Evolutionary conservation across 2,113 vertebrate genomes (phyloP), one percentile per base, ranked within the genome.

Genomic region (Glaucidium brasilianum): DNA sequence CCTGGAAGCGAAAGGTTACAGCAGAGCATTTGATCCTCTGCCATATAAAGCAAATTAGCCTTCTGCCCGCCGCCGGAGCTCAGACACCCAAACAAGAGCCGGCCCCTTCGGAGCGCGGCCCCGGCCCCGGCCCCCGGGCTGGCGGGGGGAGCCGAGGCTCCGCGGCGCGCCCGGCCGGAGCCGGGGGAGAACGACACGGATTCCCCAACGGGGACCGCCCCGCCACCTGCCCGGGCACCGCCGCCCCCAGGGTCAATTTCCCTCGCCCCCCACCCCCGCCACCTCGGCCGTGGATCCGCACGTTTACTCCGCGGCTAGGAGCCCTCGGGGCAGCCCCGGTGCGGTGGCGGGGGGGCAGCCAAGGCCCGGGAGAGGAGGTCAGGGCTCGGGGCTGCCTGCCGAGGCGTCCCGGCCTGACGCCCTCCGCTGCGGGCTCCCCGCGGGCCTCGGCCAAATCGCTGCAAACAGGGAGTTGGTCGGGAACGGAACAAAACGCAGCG

Each of bases 11-110:
- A 69, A 82, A 35, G 93, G 59, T 68, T 80, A 45, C 59, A 58
- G 90, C 79, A 22, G 43, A 11, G 64, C 66, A 52, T 73, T 66
- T 67, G 94, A 92, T 91, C 88, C 88, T 18, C 67, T 45, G 79
- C 95, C 92, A 64, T 68, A 49, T 73, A 89, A 75, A 95, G 94
- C 94, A 68, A 92, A 94, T 89, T n/a, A 49, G 55, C 34, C 63
- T 59, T 60, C 50, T 52, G 67, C 75, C 64, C 53, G 62, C 85
- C 32, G 83, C 72, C 50, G 62, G 83, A 49, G 34, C 69, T 34
- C 58, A 15, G 80, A 5, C 43, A 71, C 43, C 80, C 73, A 37
- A 62, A 62, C 52, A 12, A 19, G 12, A 6, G 11, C 39, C 1
- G 56, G 18, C 12, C 72, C 34, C 52, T 56, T 66, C 21, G 73